phyloP scores from a whole-genome alignment of 2,888 invertebrate genomes.

The Cenopis cana region DNA sequence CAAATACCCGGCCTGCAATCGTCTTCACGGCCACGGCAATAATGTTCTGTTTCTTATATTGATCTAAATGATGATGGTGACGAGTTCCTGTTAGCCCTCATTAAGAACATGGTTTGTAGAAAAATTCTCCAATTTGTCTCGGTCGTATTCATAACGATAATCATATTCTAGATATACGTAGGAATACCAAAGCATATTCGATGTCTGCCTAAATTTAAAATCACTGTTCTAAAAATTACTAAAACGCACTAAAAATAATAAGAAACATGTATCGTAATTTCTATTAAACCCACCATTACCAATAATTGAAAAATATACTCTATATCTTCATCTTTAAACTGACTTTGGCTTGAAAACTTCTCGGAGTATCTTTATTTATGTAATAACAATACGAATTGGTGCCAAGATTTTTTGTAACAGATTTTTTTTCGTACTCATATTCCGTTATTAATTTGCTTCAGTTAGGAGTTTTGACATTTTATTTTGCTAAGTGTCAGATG shows the following conservation, averaged over 20 bases:
- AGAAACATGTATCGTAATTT: conserved; percentile 15
- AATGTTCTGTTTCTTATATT: too few relatives aligned
- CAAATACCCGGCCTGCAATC: too few relatives aligned
- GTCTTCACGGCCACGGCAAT: too few relatives aligned
- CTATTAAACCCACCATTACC: neutral
- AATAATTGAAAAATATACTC: neutral
- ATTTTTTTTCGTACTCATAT: conserved; percentile 14
- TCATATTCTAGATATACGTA: too few relatives aligned
- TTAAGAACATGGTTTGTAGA: too few relatives aligned
- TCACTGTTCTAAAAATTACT: neutral
- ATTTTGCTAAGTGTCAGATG: conserved; percentile 29
- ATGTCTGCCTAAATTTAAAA: neutral
- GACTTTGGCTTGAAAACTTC: neutral
- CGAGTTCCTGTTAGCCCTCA: too few relatives aligned
- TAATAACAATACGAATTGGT: conserved; percentile 19
- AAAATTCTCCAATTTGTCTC: too few relatives aligned
- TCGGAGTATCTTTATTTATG: conserved; percentile 23
- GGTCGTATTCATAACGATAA: too few relatives aligned
- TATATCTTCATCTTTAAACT: neutral
- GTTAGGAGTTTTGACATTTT: conserved; percentile 29
- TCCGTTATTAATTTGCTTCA: conserved; percentile 27
- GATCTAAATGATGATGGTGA: too few relatives aligned
- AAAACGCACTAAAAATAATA: conserved; percentile 24
- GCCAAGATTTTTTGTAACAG: conserved; percentile 27
- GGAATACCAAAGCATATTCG: neutral